A percentile compares a stretch with the other conserved stretches of the same genome.
phyloP scores from a whole-genome alignment of 1,140 invertebrate genomes.

The Caenorhabditis elegans region DNA sequence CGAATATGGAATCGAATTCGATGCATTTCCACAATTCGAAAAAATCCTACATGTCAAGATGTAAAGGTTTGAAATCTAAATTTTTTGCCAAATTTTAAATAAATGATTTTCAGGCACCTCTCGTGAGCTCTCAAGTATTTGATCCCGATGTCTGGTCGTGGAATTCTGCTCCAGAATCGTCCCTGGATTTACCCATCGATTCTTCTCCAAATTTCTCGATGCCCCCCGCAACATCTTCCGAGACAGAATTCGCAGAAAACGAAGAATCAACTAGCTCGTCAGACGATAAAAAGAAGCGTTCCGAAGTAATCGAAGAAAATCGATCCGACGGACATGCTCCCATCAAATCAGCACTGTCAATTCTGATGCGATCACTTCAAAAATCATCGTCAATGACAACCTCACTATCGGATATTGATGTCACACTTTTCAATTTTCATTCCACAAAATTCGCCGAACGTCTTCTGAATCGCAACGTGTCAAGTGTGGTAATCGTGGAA shows the following conservation, averaged over 20 bases:
- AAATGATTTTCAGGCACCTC: not conserved
- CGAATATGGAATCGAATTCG: not conserved
- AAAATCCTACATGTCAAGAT: not conserved
- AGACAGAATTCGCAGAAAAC: not conserved
- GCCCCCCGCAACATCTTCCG: not conserved
- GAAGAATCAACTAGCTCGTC: not conserved
- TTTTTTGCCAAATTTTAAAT: not conserved
- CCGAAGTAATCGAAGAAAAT: not conserved
- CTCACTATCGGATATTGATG: not conserved
- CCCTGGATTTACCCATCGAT: too few species aligned
- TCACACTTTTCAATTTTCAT: not conserved
- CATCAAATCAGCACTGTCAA: not conserved
- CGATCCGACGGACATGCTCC: not conserved
- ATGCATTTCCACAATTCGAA: not conserved
- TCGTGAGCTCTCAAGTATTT: not conserved
- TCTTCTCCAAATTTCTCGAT: not conserved
- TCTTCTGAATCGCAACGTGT: not conserved
- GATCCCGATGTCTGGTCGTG: not conserved
- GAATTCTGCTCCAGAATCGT: too few species aligned
- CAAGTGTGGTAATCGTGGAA: not conserved
- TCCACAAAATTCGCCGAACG: not conserved
- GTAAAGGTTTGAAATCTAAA: not conserved
- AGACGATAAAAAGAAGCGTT: not conserved
- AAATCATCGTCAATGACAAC: not conserved
- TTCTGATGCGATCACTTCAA: not conserved